phyloP scores from a whole-genome alignment of 2,113 vertebrate genomes.

The Merops nubicus region DNA sequence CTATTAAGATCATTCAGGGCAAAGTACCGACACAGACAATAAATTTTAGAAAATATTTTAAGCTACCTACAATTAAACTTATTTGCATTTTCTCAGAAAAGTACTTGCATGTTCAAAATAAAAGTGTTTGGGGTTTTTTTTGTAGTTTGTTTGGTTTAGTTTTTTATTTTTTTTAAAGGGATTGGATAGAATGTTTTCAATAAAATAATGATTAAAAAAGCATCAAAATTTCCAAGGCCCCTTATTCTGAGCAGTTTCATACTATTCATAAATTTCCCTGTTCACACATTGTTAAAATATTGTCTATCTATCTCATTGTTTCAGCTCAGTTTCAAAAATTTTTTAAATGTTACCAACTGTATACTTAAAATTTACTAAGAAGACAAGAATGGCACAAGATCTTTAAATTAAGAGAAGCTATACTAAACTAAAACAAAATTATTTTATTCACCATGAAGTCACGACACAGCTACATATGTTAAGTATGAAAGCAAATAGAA shows the following conservation, averaged over 20 bases:
- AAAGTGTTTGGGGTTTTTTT: too few species aligned
- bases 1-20: background rate
- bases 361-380: background rate
- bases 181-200: background rate
- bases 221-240: fast-evolving
- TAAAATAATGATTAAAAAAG: background rate
- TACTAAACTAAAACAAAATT: background rate
- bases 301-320: background rate
- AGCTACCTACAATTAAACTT: background rate
- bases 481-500: background rate
- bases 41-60: background rate
- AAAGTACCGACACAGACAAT: background rate
- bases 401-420: background rate
- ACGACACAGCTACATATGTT: background rate
- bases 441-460: background rate
- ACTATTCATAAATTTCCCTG: background rate
- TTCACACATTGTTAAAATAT: background rate
- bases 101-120: background rate
- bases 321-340: background rate
- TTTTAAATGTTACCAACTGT: background rate
- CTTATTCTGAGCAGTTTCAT: background rate
- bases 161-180: too few species aligned
- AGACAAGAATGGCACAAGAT: background rate
- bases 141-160: too few species aligned
- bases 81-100: background rate